Base-by-base conservation (phyloP, 2,888 invertebrate species). In the Andricus quercusramuli region DNA sequence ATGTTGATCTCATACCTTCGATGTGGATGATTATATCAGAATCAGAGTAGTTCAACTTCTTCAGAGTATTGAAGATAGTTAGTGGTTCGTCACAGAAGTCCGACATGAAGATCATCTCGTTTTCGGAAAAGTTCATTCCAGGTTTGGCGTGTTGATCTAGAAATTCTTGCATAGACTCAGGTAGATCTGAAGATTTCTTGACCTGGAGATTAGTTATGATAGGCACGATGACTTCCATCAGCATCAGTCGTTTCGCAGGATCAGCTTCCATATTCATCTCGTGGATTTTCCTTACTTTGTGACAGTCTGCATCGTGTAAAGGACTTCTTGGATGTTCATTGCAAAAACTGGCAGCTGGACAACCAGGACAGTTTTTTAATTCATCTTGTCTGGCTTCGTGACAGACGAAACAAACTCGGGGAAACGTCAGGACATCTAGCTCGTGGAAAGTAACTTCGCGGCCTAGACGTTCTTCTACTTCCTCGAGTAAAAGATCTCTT, bases 351-450 rank as follows among this genome's bases (percentile, higher is more conserved):
- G 25, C 29, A 25, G 25, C 17, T 65, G 25, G 17, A 15, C 29
- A 65, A 65, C 29, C 3, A 29, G 15, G 25, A 17, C 90, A 91
- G 74, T 90, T 86, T 29, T 79, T 76, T n/a, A 91, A 78, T 29
- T 32, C 67, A 17, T 80, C 77, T 8, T 67, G 9, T 68, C 86
- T 80, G 2, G 66, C 82, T 25, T 88, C 82, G 15, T 86, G 82
- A 64, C 91, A 91, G 4, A 88, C 70, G 3, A 78, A 25, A 56
- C 91, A 91, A 11, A 83, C 85, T 79, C 87, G 85, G 3, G 88
- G 87, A 80, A 91, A 91, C 82, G 86, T 86, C 62, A 90, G 87
- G 82, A 91, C 87, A 29, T 88, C 80, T 62, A 82, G 79, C 74
- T 89, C 90, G 41, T 85, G 86, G 8, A 78, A 59, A 9, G 81